phyloP scores from a whole-genome alignment of 2,888 invertebrate genomes.

The Iselma pallidipennis region DNA sequence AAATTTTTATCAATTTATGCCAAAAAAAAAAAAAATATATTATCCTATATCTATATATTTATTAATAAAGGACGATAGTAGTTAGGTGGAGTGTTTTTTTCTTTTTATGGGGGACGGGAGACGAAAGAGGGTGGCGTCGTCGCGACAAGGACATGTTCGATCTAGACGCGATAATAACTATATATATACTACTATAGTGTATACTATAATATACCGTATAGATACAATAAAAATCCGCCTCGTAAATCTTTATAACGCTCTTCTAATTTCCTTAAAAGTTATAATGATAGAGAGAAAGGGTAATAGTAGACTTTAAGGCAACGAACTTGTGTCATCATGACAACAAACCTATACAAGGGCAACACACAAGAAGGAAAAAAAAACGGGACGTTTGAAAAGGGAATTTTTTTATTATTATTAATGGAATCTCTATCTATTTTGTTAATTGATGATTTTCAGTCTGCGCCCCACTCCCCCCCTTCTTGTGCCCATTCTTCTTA shows the following conservation, averaged over 20 bases:
- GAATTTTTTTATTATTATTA: too few species aligned
- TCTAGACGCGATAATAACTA: slow-evolving; percentile 3
- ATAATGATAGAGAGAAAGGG: too few species aligned
- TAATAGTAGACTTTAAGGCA: neutral
- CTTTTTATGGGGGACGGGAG: neutral
- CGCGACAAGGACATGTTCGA: slow-evolving; percentile 5
- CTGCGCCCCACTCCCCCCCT: too few species aligned
- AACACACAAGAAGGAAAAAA: neutral
- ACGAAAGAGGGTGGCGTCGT: neutral
- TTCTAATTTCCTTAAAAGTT: neutral
- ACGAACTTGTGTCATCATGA: neutral
- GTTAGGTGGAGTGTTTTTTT: neutral
- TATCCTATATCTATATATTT: too few species aligned
- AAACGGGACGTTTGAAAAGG: neutral
- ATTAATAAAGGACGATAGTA: too few species aligned
- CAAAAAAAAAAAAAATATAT: too few species aligned
- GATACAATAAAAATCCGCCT: neutral
- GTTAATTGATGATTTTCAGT: too few species aligned
- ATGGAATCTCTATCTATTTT: too few species aligned
- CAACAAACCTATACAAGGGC: neutral
- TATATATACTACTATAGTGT: neutral
- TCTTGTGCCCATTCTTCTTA: too few species aligned
- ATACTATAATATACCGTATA: neutral
- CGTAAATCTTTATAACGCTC: neutral
- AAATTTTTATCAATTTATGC: too few species aligned